Evolutionary conservation across 2,888 invertebrate genomes (phyloP).

Genomic region (Siphlonurus alternatus): DNA sequence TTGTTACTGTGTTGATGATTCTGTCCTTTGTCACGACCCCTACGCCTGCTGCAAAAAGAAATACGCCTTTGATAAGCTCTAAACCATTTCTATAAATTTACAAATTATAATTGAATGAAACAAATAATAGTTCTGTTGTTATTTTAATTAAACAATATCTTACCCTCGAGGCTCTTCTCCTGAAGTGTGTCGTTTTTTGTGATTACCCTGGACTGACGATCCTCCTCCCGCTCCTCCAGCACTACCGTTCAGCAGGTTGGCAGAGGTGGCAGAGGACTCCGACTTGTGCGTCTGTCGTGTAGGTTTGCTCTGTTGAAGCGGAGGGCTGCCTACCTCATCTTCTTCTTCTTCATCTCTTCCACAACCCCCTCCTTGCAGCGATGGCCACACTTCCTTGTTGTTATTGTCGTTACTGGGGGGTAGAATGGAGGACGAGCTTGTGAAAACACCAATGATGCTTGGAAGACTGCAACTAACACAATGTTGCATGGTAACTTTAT

Average conservation of each 20-base stretch:
- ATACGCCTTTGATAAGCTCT: too few species aligned
- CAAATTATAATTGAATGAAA: too few species aligned
- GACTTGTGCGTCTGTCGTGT: slow-evolving; percentile 1
- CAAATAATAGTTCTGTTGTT: too few species aligned
- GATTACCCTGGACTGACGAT: background rate
- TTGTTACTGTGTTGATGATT: background rate
- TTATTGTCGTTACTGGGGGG: slow-evolving; percentile 8
- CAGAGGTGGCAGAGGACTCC: background rate
- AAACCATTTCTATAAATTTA: too few species aligned
- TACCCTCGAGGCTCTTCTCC: slow-evolving; percentile 12
- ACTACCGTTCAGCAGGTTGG: background rate
- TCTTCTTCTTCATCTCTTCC: background rate
- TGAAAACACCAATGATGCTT: background rate
- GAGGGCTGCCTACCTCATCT: slow-evolving; percentile 1
- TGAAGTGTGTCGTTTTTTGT: slow-evolving; percentile 12
- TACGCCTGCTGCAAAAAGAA: background rate
- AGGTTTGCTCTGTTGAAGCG: slow-evolving; percentile 6
- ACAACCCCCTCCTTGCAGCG: background rate
- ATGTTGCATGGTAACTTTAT: too few species aligned
- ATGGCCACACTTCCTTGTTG: background rate
- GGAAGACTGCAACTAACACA: background rate
- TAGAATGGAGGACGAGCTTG: background rate
- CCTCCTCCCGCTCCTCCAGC: background rate
- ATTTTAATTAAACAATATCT: too few species aligned
- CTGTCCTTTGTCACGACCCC: background rate